A percentile compares a stretch with the other conserved stretches of the same genome.
These are phyloP conservation scores for Protaetia brevitarsis DNA, from an alignment of 1,140 invertebrate species.

Conservation along the genomic window DNA sequence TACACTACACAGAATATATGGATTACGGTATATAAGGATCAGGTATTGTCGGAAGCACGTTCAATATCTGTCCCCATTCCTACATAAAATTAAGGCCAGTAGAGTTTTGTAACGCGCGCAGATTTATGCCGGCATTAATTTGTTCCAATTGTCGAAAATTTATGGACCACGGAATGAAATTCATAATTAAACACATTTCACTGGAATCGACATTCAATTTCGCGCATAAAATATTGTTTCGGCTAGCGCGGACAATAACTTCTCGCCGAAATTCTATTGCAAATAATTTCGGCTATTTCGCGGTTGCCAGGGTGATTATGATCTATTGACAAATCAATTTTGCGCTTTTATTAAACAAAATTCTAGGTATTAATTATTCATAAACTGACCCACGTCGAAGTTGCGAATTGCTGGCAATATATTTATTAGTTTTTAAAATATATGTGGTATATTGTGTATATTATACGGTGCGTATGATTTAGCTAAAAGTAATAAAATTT, in stretches of 20 bases:
- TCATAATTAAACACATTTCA: conserved; percentile 18
- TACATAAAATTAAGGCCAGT: not conserved
- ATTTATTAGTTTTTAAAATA: too few species aligned
- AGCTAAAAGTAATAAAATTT: too few species aligned
- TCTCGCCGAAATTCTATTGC: not conserved
- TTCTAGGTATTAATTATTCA: not conserved
- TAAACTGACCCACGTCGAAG: too few species aligned
- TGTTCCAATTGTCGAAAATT: conserved; percentile 13
- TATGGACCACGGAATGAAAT: conserved; percentile 8
- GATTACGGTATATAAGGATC: too few species aligned
- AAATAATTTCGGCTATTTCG: not conserved
- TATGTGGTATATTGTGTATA: too few species aligned
- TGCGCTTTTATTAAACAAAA: conserved; percentile 1
- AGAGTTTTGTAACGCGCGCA: not conserved
- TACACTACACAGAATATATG: too few species aligned
- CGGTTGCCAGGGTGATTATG: not conserved
- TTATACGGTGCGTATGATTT: too few species aligned
- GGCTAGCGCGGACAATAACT: not conserved
- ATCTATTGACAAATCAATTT: not conserved
- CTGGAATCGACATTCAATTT: not conserved
- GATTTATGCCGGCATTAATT: conserved; percentile 7
- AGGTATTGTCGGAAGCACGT: not conserved
- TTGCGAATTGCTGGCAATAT: not conserved
- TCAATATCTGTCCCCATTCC: not conserved
- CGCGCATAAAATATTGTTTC: conserved; percentile 10